Conservation (phyloP, 2,113 vertebrate species). For the Pachypanchax playfairii region DNA sequence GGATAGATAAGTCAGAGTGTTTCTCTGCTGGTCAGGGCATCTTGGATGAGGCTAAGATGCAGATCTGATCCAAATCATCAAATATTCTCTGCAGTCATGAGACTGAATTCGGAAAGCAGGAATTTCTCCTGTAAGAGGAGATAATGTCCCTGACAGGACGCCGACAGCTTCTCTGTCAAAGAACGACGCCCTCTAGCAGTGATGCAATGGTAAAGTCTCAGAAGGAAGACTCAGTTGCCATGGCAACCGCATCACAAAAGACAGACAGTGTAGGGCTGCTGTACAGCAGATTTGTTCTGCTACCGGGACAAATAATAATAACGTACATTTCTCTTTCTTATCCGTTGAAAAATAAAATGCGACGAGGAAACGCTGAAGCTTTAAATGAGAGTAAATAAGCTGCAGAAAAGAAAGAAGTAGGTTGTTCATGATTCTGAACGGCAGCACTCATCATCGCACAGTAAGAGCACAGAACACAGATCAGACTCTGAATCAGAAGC, state of each 20-base stretch:
- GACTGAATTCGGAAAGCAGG: background rate
- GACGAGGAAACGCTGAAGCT: background rate
- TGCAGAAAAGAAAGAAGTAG: background rate
- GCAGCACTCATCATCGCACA: conserved; percentile 7
- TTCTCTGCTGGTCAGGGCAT: no score
- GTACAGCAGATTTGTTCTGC: conserved; percentile 6
- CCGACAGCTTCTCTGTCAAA: background rate
- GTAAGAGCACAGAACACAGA: background rate
- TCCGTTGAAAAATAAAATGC: background rate
- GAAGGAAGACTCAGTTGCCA: conserved; percentile 21
- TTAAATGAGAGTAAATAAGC: background rate
- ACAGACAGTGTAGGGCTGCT: conserved; percentile 18
- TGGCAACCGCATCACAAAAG: conserved; percentile 38
- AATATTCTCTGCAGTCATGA: background rate
- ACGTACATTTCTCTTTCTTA: background rate
- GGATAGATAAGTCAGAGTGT: no score
- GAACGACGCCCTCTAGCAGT: background rate
- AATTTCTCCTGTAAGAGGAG: background rate
- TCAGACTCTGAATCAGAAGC: conserved; percentile 1
- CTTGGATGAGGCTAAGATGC: no score
- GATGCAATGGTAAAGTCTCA: background rate
- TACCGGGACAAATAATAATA: conserved; percentile 11
- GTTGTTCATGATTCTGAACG: background rate
- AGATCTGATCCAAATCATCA: background rate
- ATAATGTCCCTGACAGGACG: background rate